These are phyloP conservation scores for Leptatherina wallacei DNA, from an alignment of 2,797 vertebrate species.

Conservation along the genomic window DNA sequence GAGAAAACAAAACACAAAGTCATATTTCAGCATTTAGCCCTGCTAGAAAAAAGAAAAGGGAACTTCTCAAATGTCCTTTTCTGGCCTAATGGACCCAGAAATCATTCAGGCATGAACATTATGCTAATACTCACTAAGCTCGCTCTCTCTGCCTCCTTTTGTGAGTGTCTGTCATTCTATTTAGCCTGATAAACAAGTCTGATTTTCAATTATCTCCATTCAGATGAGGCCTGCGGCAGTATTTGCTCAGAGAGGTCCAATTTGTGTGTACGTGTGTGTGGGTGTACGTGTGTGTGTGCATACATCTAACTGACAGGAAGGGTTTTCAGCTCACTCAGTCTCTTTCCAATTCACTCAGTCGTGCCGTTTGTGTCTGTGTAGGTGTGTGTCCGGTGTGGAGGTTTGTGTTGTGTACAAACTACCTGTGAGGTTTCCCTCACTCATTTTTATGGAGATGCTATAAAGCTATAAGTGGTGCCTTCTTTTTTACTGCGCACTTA, in stretches of 20 bases:
- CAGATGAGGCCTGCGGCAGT: slow-evolving; percentile 77
- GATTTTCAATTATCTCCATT: slow-evolving; percentile 83
- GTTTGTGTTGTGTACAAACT: slow-evolving; percentile 31
- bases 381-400: slow-evolving; percentile 18
- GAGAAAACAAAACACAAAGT: slow-evolving; percentile 64
- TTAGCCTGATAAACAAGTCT: slow-evolving; percentile 82
- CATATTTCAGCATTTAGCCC: slow-evolving; percentile 74
- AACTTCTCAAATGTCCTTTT: slow-evolving; percentile 73
- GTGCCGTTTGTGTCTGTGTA: slow-evolving; percentile 31
- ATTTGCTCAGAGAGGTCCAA: slow-evolving; percentile 69
- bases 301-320: slow-evolving; percentile 31
- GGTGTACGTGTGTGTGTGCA: slow-evolving; percentile 1
- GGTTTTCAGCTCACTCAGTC: slow-evolving; percentile 24
- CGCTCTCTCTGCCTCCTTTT: slow-evolving; percentile 74
- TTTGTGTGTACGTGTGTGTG: slow-evolving; percentile 42
- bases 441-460: slow-evolving; percentile 53
- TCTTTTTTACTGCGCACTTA: slow-evolving; percentile 38
- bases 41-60: slow-evolving; percentile 69
- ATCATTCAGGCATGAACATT: slow-evolving; percentile 78
- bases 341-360: slow-evolving; percentile 40
- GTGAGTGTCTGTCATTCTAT: slow-evolving; percentile 81
- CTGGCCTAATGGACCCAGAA: slow-evolving; percentile 78
- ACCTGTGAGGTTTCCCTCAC: slow-evolving; percentile 32
- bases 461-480: slow-evolving; percentile 52
- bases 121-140: slow-evolving; percentile 75